Percentiles rank a stretch among this genome's conserved stretches.
Conservation (phyloP, 2,888 invertebrate species). For the Deroplatys truncata region DNA sequence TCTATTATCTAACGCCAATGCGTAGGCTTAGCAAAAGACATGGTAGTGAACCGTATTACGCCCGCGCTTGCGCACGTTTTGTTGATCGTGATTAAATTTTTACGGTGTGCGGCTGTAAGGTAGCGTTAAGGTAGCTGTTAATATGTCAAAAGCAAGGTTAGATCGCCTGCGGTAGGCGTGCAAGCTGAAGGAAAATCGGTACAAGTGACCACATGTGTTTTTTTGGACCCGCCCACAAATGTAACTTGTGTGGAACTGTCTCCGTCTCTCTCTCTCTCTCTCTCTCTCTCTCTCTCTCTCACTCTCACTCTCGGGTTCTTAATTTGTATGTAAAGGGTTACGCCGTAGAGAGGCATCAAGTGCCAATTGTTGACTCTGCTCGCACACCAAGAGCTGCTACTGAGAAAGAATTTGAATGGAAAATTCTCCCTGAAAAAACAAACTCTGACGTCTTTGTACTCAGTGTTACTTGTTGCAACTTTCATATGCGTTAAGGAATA, state of each 20-base stretch:
- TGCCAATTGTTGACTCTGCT: not conserved
- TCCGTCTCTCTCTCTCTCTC: not conserved
- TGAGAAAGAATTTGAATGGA: too few species aligned
- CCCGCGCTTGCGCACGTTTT: not conserved
- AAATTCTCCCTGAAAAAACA: too few species aligned
- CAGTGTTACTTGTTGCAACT: too few species aligned
- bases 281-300: not conserved
- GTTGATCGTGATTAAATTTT: not conserved
- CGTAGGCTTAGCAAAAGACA: not conserved
- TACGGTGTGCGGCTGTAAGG: not conserved
- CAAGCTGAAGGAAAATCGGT: not conserved
- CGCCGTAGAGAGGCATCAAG: not conserved
- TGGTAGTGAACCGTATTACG: not conserved
- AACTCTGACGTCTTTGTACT: too few species aligned
- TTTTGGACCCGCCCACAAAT: not conserved
- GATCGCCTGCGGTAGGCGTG: not conserved
- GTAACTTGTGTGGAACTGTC: not conserved
- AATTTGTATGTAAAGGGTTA: not conserved
- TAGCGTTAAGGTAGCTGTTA: not conserved
- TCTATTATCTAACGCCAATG: not conserved
- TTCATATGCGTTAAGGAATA: too few species aligned
- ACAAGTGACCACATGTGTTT: not conserved
- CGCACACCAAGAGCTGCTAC: not conserved
- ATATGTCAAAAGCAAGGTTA: constrained; percentile 5
- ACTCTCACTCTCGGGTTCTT: not conserved